Base-by-base conservation (phyloP, 2,797 vertebrate species). In the Oreochromis grahami region DNA sequence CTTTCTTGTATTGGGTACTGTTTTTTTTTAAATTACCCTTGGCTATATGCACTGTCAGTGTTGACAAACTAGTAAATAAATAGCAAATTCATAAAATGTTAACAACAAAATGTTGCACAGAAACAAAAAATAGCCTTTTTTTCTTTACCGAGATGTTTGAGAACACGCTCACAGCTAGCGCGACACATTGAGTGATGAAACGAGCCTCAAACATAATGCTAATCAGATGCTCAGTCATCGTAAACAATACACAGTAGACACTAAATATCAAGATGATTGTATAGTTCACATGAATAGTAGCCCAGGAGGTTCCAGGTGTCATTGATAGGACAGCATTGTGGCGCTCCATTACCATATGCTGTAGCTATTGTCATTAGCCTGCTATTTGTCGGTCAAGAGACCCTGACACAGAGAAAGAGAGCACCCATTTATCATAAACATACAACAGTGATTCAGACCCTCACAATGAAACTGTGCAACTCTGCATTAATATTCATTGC, bases 331-430 rank as follows among this genome's bases (percentile, higher is more conserved):
- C 52, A 84, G 92, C 91, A 84, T 90, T 93, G 85, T 92, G 86
- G 89, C 76, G 86, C 52, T 5, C 84, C 88, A 94, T 95, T 94
- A 95, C 80, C 94, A 93, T 93, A 95, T 92, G 94, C 90, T 95
- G 93, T 92, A 89, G 90, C 93, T 90, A 90, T 93, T 95, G 94
- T 94, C 92, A 93, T 95, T 94, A 95, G 89, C 89, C 92, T 79
- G 88, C 92, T 92, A 93, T 96, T 95, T 96, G 94, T 95, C 86
- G 91, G 91, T 95, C 94, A 94, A 90, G 91, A 84, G 89, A 95
- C 93, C 87, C 91, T 93, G 94, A 94, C 94, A 94, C 53, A 55
- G 74, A 78, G 82, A 85, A 87, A 91, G 77, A 89, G 86, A 86
- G 83, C 34, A 56, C 84, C 93, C 94, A 94, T 96, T 95, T 89